A percentile compares a stretch with the other conserved stretches of the same genome.
phyloP scores from a whole-genome alignment of 2,113 vertebrate species.

The Tapirus terrestris region DNA sequence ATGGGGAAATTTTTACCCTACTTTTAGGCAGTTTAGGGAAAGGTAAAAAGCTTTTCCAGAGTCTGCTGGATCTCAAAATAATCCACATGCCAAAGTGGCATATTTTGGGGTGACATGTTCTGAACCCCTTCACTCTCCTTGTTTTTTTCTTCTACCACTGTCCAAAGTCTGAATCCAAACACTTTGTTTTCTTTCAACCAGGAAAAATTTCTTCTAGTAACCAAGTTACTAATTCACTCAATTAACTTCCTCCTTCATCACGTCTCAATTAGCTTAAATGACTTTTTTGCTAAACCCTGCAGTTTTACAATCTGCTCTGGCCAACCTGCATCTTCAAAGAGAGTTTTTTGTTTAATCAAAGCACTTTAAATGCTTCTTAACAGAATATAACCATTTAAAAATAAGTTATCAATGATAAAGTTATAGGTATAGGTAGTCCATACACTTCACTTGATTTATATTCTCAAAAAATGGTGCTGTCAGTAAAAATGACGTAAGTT shows the following conservation, averaged over 20 bases:
- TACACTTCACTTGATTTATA: slow-evolving; percentile 6
- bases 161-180: slow-evolving; percentile 36
- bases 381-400: slow-evolving; percentile 45
- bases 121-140: not conserved
- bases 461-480: slow-evolving; percentile 15
- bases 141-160: not conserved
- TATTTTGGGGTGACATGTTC: not conserved
- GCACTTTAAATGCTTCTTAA: slow-evolving; percentile 32
- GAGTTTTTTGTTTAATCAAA: slow-evolving; percentile 11
- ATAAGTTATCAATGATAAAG: not conserved
- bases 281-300: slow-evolving; percentile 40
- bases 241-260: slow-evolving; percentile 51
- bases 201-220: slow-evolving; percentile 41
- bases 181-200: slow-evolving; percentile 35
- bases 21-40: not conserved
- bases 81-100: not conserved
- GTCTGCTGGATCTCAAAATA: not conserved
- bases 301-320: slow-evolving; percentile 49
- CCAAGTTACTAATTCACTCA: slow-evolving; percentile 60
- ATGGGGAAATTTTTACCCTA: not conserved
- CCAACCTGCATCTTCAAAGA: slow-evolving; percentile 39
- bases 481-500: not conserved
- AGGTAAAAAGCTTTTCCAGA: not conserved
- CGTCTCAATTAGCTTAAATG: slow-evolving; percentile 58
- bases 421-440: not conserved